phyloP scores from a whole-genome alignment of 2,113 vertebrate species.

The Percina caprodes region DNA sequence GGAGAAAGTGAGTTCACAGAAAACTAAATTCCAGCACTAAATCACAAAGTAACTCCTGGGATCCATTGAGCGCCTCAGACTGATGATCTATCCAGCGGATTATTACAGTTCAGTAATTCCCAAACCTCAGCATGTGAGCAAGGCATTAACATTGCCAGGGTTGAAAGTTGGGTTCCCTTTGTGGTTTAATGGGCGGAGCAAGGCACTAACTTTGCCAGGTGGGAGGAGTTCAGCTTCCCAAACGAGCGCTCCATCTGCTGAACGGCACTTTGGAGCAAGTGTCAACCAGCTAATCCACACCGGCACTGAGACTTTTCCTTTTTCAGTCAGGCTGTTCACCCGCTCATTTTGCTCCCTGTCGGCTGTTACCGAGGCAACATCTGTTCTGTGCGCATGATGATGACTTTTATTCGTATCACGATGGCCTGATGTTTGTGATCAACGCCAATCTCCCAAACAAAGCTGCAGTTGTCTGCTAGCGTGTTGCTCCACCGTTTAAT shows the following conservation, averaged over 20 bases:
- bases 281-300: constrained; percentile 37
- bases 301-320: not conserved
- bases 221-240: constrained; percentile 18
- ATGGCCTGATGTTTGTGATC: constrained; percentile 58
- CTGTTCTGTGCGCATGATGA: constrained; percentile 31
- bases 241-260: constrained; percentile 8
- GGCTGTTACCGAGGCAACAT: constrained; percentile 60
- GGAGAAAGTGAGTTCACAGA: not conserved
- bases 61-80: not conserved
- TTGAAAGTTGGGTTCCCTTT: constrained; percentile 19
- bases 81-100: constrained; percentile 13
- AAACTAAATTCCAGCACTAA: constrained; percentile 36
- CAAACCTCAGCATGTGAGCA: constrained; percentile 36
- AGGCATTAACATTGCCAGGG: not conserved
- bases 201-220: constrained; percentile 6
- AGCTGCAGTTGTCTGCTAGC: constrained; percentile 41
- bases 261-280: constrained; percentile 40
- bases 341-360: constrained; percentile 34
- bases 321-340: not conserved
- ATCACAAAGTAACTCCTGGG: constrained; percentile 31
- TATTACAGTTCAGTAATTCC: constrained; percentile 36
- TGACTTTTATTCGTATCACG: constrained; percentile 36
- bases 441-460: constrained; percentile 42
- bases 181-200: constrained; percentile 19
- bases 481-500: constrained; percentile 54